Percentiles rank a stretch among this genome's conserved stretches.
phyloP scores from a whole-genome alignment of 2,113 vertebrate genomes.

The Cynopterus brachyotis region DNA sequence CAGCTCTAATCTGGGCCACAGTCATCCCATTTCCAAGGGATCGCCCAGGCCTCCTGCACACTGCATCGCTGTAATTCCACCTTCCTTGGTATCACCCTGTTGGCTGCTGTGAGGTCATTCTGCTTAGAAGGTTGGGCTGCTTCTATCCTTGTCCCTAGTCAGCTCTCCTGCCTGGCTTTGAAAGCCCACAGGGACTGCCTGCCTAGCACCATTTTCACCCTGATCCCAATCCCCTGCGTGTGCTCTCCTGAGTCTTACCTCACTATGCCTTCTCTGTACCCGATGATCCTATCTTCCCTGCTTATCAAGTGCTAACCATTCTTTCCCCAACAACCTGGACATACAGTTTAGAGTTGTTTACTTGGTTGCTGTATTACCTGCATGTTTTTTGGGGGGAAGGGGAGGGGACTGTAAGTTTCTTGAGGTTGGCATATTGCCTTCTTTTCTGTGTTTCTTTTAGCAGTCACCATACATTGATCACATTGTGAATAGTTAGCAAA shows the following conservation, averaged over 20 bases:
- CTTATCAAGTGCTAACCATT: not conserved
- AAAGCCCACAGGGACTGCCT: not conserved
- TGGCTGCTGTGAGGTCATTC: not conserved
- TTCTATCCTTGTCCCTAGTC: fast-evolving
- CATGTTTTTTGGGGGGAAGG: no score
- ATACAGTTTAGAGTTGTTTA: not conserved
- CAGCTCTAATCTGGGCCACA: not conserved
- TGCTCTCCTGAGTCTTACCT: no score
- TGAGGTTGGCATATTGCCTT: not conserved
- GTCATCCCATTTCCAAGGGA: not conserved
- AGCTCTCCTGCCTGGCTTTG: not conserved
- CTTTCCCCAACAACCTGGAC: not conserved
- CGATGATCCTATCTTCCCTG: not conserved
- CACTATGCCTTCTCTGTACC: not conserved
- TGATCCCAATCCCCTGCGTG: not conserved
- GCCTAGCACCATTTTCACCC: not conserved
- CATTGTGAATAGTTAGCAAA: not conserved
- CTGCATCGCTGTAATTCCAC: not conserved
- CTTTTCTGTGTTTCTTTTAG: not conserved
- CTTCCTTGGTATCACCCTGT: not conserved
- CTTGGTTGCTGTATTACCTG: not conserved
- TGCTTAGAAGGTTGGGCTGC: not conserved
- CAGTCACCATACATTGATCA: not conserved
- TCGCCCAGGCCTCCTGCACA: not conserved
- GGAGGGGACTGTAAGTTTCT: not conserved